Evolutionary conservation across 2,888 invertebrate genomes (phyloP).

Genomic region (Rhodophaea formosa): DNA sequence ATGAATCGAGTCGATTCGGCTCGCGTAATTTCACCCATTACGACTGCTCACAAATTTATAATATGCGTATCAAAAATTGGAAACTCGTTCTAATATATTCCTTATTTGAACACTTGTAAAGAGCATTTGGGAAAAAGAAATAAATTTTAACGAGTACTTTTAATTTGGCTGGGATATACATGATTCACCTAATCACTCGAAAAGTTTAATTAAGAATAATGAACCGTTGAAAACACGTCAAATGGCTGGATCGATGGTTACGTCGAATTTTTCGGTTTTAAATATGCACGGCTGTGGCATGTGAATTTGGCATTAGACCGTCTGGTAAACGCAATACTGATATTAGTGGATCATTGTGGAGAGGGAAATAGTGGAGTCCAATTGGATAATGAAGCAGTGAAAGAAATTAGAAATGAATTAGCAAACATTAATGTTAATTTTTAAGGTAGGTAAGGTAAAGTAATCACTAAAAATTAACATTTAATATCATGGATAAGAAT

Average conservation of each 20-base stretch:
- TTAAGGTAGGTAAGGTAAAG: too few relatives aligned
- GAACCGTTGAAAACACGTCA: conserved; percentile 58
- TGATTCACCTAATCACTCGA: conserved; percentile 59
- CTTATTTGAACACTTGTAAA: conserved; percentile 42
- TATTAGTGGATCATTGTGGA: conserved; percentile 61
- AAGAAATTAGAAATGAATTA: not conserved
- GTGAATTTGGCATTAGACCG: conserved; percentile 53
- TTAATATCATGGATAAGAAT: too few relatives aligned
- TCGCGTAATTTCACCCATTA: conserved; percentile 69
- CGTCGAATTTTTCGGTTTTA: conserved; percentile 47
- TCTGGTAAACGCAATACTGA: conserved; percentile 62
- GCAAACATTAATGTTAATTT: not conserved
- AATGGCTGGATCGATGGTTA: conserved; percentile 50
- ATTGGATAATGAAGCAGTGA: conserved; percentile 6
- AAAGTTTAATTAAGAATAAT: conserved; percentile 67
- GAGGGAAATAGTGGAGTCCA: conserved; percentile 43
- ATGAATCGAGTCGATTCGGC: conserved; percentile 62
- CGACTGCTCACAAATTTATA: conserved; percentile 57
- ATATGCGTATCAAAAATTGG: conserved; percentile 53
- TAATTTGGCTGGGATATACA: conserved; percentile 38
- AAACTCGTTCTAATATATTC: conserved; percentile 42
- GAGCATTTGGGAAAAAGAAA: conserved; percentile 24
- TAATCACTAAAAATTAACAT: too few relatives aligned
- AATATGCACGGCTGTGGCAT: conserved; percentile 55
- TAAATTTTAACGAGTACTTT: conserved; percentile 18